Base-by-base conservation (phyloP, 2,797 vertebrate species). In the Nasua narica region DNA sequence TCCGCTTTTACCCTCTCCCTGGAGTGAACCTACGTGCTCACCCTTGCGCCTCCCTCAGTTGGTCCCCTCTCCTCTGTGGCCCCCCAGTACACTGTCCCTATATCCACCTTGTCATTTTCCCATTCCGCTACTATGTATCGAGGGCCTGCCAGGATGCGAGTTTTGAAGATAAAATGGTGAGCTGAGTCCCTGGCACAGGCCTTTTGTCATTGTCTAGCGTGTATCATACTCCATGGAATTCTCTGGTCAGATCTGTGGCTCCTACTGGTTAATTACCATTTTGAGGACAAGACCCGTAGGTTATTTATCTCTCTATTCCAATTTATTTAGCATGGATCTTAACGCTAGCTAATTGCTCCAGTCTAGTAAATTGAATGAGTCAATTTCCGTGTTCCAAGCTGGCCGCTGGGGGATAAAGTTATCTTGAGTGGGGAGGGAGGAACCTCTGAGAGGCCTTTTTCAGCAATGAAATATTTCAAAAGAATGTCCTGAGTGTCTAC, bases 191-290 rank as follows among this genome's bases (percentile, higher is more conserved):
- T n/a, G 48, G 56, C 13, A 76, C 29, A 69, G 83, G 35, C 9
- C 32, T 76, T 50, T 12, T 21, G 25, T 52, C 8, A 46, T 27
- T 65, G n/a, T 81, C 50, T 32, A 84, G n/a, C 29, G 52, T n/a
- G 60, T 50, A 85, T 25, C 50, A 54, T 9, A 56, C 29, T 56
- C 52, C 52, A 12, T 69, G 82, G 77, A 46, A 40, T 60, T 65
- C 54, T 85, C 78, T 76, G 56, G 62, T 56, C 95, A 87, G 50
- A 83, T 79, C 4, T 76, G 32, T 35, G 70, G 69, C 12, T 93
- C 19, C 25, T 62, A 65, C 52, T 97, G 84, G 54, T 69, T 62
- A 95, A 60, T 91, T 92, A 84, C 89, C 19, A 65, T 92, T 92
- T 74, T 65, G 70, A 85, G 85, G 70, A 48, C 56, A 58, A 46